A percentile compares a stretch with the other conserved stretches of the same genome.
phyloP scores from a whole-genome alignment of 2,797 vertebrate genomes.

The Melanotaenia trifasciata region DNA sequence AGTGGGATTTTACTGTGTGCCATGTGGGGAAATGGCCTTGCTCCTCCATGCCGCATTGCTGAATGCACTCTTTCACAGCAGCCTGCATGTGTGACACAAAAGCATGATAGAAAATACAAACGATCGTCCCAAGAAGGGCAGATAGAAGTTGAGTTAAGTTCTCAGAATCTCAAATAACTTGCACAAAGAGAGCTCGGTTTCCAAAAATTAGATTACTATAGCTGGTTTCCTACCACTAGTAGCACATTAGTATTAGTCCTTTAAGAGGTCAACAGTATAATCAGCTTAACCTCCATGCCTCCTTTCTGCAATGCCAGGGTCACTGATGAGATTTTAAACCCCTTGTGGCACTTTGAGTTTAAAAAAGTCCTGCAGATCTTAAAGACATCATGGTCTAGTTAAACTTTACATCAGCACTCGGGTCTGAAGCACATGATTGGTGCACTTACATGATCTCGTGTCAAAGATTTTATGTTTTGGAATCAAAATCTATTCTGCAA shows the following conservation, averaged over 20 bases:
- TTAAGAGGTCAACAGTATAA: slow-evolving; percentile 19
- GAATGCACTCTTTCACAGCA: slow-evolving; percentile 77
- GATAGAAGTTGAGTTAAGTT: slow-evolving; percentile 28
- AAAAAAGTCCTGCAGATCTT: not conserved
- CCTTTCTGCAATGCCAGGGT: not conserved
- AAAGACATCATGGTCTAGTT: not conserved
- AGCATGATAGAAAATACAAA: slow-evolving; percentile 37
- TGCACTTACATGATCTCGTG: slow-evolving; percentile 4
- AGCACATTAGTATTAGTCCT: slow-evolving; percentile 5
- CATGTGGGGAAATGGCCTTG: slow-evolving; percentile 64
- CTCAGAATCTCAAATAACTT: slow-evolving; percentile 10
- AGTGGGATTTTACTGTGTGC: slow-evolving; percentile 35
- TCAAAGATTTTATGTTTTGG: not conserved
- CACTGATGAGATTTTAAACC: not conserved
- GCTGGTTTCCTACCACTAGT: not conserved
- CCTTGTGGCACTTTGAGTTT: not conserved
- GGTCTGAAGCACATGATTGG: not conserved
- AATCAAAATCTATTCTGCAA: not conserved
- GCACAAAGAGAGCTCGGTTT: slow-evolving; percentile 1
- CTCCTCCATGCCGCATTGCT: slow-evolving; percentile 48
- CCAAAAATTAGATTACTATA: not conserved
- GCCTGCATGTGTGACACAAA: slow-evolving; percentile 65
- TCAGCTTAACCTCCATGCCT: slow-evolving; percentile 25
- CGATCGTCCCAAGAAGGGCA: slow-evolving; percentile 35
- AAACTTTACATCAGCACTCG: not conserved